Base-by-base conservation (phyloP, 2,888 invertebrate species). In the Netelia melanura region DNA sequence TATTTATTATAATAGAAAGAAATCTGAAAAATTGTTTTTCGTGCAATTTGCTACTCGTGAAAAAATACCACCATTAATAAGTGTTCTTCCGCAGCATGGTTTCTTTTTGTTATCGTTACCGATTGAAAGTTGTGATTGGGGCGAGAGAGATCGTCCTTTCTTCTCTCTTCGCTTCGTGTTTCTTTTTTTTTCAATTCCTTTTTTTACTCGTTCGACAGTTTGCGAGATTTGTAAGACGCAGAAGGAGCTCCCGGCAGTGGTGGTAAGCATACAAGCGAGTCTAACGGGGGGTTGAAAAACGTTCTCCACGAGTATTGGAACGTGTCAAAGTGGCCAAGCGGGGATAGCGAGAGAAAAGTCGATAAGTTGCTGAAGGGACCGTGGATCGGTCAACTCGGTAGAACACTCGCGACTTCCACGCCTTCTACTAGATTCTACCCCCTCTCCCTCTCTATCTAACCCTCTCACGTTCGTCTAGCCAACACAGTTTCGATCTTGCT, bases 321-420 rank as follows among this genome's bases (percentile, higher is more conserved):
- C 80, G 84, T 81, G 84, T 84, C 76, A 84, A 84, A 84, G 80
- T 81, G 84, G 76, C 65, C 65, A 65, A 77, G 65, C 44, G 71
- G 75, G 65, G 75, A 23, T 67, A 62, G 79, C 44, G 56, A 76
- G 75, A 80, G 76, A 80, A 84, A 80, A 82, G 84, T 84, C 84
- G 84, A 84, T 84, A 84, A 84, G 81, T 65, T 80, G 80, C 48
- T 17, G 70, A 48, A 44, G 52, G 64, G 30, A 10, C 6, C 3
- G 62, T 58, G 67, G 67, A 75, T 76, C 76, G 82, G 72, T 72
- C 84, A 76, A 76, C 54, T 76, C 48, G 30, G 62, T 17, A 68
- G 81, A 76, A 56, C 48, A 68, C 68, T 68, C 74, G 64, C 17
- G 62, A 44, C 67, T 64, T 72, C 65, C 38, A n/a, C 62, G 61